Evolutionary conservation across 2,888 invertebrate genomes (phyloP), one percentile per base, ranked within the genome.

Genomic region (Gari tellinella): DNA sequence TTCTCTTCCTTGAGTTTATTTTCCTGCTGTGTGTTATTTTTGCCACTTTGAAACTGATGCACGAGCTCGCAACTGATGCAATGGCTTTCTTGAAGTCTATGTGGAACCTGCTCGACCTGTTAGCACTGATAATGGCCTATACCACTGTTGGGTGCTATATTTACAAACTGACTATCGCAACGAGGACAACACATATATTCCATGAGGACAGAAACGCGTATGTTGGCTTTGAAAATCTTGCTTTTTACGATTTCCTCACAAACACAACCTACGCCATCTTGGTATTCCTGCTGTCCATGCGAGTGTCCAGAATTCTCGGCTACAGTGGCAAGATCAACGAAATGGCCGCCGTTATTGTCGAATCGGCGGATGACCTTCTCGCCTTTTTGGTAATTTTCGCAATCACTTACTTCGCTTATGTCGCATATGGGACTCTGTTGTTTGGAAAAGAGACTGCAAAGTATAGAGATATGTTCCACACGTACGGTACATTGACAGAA

Each of bases 291-390:
- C 62, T 80, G 43, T 83, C 85, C 0, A 31, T 86, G 19, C 80
- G 87, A 12, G 77, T 87, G 25, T 82, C 86, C 7, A 72, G 83
- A 12, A 87, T 93, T 57, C 86, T 93, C 37, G 89, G 92, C 63
- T 93, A 93, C 88, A 93, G 93, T 84, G 89, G 90, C 46, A 88
- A 92, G 45, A 91, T 93, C 70, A 91, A 92, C 57, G 90, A 92
- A 82, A 86, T 93, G 70, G 91, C 91, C 0, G 88, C 88, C 15
- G 92, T 93, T 0, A 86, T 93, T 26, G 80, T 83, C 21, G 81
- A 84, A 52, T 91, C 92, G 17, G 88, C 89, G 12, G 81, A 79
- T 31, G 92, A 92, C 55, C 86, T 93, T 52, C 85, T 90, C 23
- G 90, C 90, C 4, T 93, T 93, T 82, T 81, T 86, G 19, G 73